phyloP scores from a whole-genome alignment of 2,113 vertebrate species.

The Protobothrops flavoviridis region DNA sequence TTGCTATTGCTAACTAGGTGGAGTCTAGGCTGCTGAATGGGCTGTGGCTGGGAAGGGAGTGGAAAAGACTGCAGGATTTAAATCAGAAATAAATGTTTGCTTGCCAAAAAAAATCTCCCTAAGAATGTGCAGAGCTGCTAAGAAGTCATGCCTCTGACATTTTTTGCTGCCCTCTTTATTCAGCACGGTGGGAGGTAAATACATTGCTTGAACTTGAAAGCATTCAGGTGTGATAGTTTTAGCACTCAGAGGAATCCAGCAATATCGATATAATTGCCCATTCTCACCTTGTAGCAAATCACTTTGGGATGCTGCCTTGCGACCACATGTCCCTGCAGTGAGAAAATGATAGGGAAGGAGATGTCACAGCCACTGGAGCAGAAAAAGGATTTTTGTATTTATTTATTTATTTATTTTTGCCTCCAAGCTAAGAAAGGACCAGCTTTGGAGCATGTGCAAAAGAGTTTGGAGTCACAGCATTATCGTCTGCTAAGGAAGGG shows the following conservation, averaged over 20 bases:
- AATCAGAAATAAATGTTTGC: constrained; percentile 54
- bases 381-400: not conserved
- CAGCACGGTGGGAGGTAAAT: constrained; percentile 43
- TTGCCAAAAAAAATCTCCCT: constrained; percentile 34
- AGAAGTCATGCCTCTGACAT: constrained; percentile 50
- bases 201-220: constrained; percentile 45
- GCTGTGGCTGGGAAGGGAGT: constrained; percentile 51
- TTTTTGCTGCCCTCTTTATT: constrained; percentile 45
- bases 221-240: constrained; percentile 51
- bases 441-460: not conserved
- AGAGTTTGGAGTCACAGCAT: not conserved
- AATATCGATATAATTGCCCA: constrained; percentile 35
- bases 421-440: not conserved
- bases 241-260: constrained; percentile 38
- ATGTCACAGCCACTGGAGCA: not conserved
- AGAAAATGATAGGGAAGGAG: not conserved
- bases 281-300: constrained; percentile 34
- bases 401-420: not conserved
- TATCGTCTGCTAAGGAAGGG: not conserved
- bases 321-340: not conserved
- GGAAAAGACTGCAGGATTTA: constrained; percentile 38
- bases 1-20: not conserved
- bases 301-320: constrained; percentile 45
- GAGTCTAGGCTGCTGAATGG: constrained; percentile 12
- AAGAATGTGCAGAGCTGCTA: constrained; percentile 40